Conservation (phyloP, 2,888 invertebrate genomes). For the Diarsia dahlii region DNA sequence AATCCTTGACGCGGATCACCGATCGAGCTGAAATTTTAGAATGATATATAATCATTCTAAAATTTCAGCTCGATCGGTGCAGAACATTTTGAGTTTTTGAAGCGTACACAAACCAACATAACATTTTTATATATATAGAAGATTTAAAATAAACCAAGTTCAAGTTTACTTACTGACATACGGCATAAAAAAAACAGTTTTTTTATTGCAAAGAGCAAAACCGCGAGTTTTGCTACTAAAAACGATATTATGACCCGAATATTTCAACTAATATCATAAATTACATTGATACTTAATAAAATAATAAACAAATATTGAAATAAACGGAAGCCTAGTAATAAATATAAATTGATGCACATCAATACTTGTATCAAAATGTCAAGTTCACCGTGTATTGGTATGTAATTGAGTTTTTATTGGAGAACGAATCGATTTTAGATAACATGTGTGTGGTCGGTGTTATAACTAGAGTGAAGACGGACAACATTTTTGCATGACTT, state of each 20-base stretch:
- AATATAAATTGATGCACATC: constrained; percentile 39
- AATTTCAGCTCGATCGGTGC: no score
- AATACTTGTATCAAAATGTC: constrained; percentile 57
- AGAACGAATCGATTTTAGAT: constrained; percentile 53
- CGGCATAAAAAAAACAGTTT: no score
- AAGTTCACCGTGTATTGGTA: constrained; percentile 52
- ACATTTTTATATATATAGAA: no score
- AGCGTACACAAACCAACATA: no score
- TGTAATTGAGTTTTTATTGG: constrained; percentile 42
- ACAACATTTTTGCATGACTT: neutral
- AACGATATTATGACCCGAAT: constrained; percentile 16
- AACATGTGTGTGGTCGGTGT: neutral
- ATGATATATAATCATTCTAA: no score
- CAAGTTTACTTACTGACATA: no score
- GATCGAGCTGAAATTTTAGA: no score
- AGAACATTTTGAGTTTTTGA: no score
- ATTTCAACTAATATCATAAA: constrained; percentile 21
- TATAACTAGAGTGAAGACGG: neutral
- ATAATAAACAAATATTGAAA: constrained; percentile 46
- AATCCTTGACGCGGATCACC: no score
- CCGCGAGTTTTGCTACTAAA: neutral
- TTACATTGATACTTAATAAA: constrained; percentile 23
- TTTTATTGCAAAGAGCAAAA: neutral
- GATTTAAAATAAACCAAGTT: no score
- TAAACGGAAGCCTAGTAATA: constrained; percentile 47